Conservation (phyloP, 2,888 invertebrate species). For the Gnatocerus cornutus region DNA sequence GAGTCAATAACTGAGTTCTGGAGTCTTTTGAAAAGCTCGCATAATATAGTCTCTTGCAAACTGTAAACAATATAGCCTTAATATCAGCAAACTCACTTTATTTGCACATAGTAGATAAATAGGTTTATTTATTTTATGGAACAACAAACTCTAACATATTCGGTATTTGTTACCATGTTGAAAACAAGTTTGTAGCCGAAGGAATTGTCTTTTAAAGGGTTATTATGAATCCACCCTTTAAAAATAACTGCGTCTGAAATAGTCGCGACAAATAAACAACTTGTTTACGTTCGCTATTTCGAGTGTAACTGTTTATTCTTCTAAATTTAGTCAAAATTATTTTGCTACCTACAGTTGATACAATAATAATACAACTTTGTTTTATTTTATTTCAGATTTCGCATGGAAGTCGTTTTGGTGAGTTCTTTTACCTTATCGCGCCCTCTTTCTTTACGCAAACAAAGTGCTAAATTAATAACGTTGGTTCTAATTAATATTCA, state of each 20-base stretch:
- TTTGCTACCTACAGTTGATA: too few relatives aligned
- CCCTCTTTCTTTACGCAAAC: neutral
- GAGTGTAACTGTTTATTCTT: constrained; percentile 7
- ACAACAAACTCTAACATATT: neutral
- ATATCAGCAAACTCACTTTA: constrained; percentile 19
- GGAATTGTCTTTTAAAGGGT: constrained; percentile 1
- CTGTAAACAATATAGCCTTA: constrained; percentile 22
- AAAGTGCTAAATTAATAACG: constrained; percentile 18
- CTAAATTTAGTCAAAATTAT: too few relatives aligned
- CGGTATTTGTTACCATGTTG: neutral
- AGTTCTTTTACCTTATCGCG: neutral
- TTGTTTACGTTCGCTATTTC: constrained; percentile 29
- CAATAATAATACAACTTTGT: too few relatives aligned
- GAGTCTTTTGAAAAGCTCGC: neutral
- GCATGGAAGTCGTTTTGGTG: neutral
- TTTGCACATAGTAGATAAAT: constrained; percentile 9
- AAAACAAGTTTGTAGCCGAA: neutral
- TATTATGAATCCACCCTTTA: constrained; percentile 4
- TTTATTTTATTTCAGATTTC: too few relatives aligned
- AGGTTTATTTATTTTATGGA: neutral
- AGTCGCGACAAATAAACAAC: constrained; percentile 30
- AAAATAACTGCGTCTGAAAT: constrained; percentile 23
- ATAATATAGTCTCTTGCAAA: constrained; percentile 2
- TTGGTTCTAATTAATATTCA: constrained; percentile 31
- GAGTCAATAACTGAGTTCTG: neutral